Evolutionary conservation across 2,888 invertebrate genomes (phyloP).

Genomic region (Hyalella azteca): DNA sequence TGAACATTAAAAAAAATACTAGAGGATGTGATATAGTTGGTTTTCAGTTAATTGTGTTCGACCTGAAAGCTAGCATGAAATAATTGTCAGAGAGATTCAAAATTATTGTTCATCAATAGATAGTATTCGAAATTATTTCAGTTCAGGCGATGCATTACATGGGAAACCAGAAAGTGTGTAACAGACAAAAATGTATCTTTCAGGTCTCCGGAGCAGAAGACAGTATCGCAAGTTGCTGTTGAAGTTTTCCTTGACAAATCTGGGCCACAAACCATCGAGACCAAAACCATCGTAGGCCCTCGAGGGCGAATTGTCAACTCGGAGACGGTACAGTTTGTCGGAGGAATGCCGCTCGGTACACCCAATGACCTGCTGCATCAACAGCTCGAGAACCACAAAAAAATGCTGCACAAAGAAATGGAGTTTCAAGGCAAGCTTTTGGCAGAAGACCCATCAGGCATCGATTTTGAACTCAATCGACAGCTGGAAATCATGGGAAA

Average conservation of each 20-base stretch:
- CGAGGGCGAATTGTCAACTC: neutral
- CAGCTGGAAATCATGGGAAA: conserved; percentile 21
- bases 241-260: conserved; percentile 9
- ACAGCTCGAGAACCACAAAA: conserved; percentile 22
- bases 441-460: neutral
- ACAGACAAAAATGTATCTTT: no score
- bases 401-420: conserved; percentile 16
- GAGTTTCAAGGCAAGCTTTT: conserved; percentile 9
- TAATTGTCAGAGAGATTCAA: no score
- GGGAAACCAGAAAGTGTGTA: no score
- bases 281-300: neutral
- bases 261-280: neutral
- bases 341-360: neutral
- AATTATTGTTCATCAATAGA: no score
- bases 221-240: neutral
- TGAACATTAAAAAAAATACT: no score
- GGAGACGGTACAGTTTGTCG: neutral
- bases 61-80: no score
- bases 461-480: neutral
- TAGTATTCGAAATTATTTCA: no score
- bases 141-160: no score
- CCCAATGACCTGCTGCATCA: neutral
- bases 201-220: neutral
- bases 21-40: no score
- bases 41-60: no score